Evolutionary conservation across 1,140 invertebrate genomes (phyloP).

Genomic region (Zaprionus africanus): DNA sequence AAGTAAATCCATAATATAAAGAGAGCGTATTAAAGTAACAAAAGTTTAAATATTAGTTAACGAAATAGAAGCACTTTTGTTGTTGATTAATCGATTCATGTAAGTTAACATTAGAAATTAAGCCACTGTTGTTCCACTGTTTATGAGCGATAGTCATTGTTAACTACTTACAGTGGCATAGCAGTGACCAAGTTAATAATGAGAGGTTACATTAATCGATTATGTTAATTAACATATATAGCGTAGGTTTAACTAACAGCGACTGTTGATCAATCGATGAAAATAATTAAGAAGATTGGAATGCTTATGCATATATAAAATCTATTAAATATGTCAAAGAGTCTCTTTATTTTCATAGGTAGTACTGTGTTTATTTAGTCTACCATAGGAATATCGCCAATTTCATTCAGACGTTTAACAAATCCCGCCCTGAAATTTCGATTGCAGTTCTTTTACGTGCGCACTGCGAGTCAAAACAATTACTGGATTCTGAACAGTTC

Average conservation of each 20-base stretch:
- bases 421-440: neutral
- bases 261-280: neutral
- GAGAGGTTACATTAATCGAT: no score
- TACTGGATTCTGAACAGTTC: conserved; percentile 25
- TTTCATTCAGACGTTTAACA: neutral
- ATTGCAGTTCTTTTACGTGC: conserved; percentile 1
- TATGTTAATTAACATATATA: no score
- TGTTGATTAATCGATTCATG: neutral
- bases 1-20: neutral
- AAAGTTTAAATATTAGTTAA: neutral
- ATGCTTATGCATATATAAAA: no score
- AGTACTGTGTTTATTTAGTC: neutral
- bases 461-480: conserved; percentile 4
- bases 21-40: neutral
- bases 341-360: neutral
- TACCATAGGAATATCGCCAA: neutral
- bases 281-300: neutral
- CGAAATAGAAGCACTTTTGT: neutral
- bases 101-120: no score
- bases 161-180: no score
- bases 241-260: no score
- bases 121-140: no score
- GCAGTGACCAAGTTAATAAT: no score
- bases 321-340: neutral
- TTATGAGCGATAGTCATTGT: no score